phyloP scores from a whole-genome alignment of 2,797 vertebrate genomes.

The Muraenolepis orangiensis region DNA sequence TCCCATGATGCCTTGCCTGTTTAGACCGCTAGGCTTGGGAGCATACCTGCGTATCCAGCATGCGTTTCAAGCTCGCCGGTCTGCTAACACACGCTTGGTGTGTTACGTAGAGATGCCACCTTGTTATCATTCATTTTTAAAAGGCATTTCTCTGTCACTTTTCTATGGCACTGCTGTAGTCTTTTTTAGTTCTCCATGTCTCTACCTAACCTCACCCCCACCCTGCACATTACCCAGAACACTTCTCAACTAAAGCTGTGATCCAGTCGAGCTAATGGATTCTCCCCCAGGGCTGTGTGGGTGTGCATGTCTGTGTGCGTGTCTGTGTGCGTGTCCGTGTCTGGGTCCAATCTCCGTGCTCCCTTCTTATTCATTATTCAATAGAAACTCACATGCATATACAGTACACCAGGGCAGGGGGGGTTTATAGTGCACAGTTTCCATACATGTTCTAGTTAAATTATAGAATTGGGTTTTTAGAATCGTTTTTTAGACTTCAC shows the following conservation, averaged over 20 bases:
- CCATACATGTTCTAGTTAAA: neutral
- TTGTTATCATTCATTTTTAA: neutral
- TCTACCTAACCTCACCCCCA: neutral
- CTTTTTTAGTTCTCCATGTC: constrained; percentile 1
- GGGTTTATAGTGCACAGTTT: neutral
- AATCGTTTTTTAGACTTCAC: neutral
- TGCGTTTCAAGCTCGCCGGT: neutral
- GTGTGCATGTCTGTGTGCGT: neutral
- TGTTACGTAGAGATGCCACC: neutral
- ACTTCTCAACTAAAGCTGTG: constrained; percentile 1
- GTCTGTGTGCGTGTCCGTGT: neutral
- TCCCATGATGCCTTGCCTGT: neutral
- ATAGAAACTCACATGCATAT: neutral
- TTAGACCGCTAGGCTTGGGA: neutral
- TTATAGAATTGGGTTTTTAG: neutral
- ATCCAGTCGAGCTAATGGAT: neutral
- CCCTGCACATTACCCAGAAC: constrained; percentile 2
- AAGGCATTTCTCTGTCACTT: neutral
- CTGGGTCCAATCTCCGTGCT: neutral
- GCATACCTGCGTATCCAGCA: neutral
- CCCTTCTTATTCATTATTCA: neutral
- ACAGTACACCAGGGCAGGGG: neutral
- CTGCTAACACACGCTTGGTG: neutral
- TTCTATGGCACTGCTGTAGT: neutral
- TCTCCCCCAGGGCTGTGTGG: neutral